Conservation (phyloP, 2,888 invertebrate genomes). For the Incurvaria masculella region DNA sequence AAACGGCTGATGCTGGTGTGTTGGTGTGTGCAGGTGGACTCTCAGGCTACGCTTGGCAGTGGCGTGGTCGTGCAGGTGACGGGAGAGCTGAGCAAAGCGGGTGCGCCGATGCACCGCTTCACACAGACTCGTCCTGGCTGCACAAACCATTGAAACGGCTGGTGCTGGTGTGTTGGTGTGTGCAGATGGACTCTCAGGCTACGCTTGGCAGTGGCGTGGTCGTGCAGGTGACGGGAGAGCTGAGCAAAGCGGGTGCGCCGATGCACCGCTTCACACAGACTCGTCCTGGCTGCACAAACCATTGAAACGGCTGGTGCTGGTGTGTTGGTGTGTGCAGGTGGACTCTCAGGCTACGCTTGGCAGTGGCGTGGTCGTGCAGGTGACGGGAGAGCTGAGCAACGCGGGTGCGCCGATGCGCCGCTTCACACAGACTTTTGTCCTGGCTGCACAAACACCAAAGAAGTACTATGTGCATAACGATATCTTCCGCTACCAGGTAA, state of each 20-base stretch:
- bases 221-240: no score
- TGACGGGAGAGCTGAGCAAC: conserved; percentile 95
- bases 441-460: conserved; percentile 94
- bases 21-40: no score
- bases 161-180: no score
- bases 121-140: conserved; percentile 94
- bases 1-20: no score
- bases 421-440: conserved; percentile 95
- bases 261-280: conserved; percentile 99
- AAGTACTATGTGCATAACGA: conserved; percentile 99
- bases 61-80: no score
- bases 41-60: no score
- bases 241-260: conserved; percentile 94
- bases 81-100: conserved; percentile 85
- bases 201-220: conserved; percentile 93
- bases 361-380: conserved; percentile 95
- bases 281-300: background rate
- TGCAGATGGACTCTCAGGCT: no score
- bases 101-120: conserved; percentile 86
- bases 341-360: conserved; percentile 94
- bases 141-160: no score
- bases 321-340: conserved; percentile 47
- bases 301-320: background rate
- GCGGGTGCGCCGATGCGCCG: conserved; percentile 96
- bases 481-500: conserved; percentile 95